Conservation (phyloP, 2,888 invertebrate genomes). For the Aphodius sticticus region DNA sequence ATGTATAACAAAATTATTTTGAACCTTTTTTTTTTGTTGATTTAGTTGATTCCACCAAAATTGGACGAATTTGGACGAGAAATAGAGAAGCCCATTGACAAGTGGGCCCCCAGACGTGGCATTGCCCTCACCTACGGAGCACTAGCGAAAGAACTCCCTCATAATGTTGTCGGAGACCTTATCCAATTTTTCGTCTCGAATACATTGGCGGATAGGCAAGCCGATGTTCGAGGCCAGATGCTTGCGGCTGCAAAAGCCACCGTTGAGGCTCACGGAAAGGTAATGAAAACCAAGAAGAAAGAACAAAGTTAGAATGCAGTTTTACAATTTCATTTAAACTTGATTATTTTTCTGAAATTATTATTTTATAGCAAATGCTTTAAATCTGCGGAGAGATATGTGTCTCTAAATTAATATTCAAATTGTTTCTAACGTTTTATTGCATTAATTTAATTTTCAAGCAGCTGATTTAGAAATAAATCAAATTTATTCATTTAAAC, state of each 20-base stretch:
- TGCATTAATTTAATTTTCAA: too few relatives aligned
- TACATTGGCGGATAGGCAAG: slow-evolving; percentile 86
- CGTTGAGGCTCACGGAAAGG: slow-evolving; percentile 93
- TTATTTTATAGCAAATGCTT: background rate
- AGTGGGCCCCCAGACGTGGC: slow-evolving; percentile 90
- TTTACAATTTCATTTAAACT: slow-evolving; percentile 41
- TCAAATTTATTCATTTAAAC: too few relatives aligned
- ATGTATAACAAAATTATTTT: background rate
- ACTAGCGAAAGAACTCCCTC: slow-evolving; percentile 76
- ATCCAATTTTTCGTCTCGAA: slow-evolving; percentile 86
- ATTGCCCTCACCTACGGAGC: slow-evolving; percentile 84
- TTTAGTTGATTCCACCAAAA: slow-evolving; percentile 80
- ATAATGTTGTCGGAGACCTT: slow-evolving; percentile 72
- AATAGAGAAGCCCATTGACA: slow-evolving; percentile 84
- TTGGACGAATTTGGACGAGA: slow-evolving; percentile 93
- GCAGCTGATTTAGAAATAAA: too few relatives aligned
- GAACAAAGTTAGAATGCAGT: background rate
- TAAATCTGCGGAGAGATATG: background rate
- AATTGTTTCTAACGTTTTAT: too few relatives aligned
- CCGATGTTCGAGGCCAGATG: slow-evolving; percentile 88
- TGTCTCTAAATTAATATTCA: slow-evolving; percentile 34
- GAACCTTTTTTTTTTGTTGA: slow-evolving; percentile 34
- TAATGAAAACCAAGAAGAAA: slow-evolving; percentile 48
- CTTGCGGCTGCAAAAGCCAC: slow-evolving; percentile 90
- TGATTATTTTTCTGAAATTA: slow-evolving; percentile 37